Evolutionary conservation across 2,797 vertebrate species (phyloP), one percentile per base, ranked within the genome.

Genomic region (Eleutherodactylus coqui): DNA sequence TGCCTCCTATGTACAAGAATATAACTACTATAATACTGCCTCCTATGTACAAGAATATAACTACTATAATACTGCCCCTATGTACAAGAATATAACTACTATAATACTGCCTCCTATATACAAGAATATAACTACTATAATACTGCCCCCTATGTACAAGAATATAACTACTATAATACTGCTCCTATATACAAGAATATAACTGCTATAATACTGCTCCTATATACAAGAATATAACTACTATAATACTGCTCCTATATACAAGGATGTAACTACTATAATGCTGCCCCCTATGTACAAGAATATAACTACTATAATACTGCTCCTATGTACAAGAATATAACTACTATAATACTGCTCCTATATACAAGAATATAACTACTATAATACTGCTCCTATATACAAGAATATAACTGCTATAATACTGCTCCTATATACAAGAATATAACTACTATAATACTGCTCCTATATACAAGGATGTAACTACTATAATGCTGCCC

Each of bases 1-100:
- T 67, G 32, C 55, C 62, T 21, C 17, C 32, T 67, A 67, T 67
- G 17, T 67, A 36, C 17, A 67, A 67, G 62, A 67, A 36, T 67
- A 67, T 67, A 67, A 67, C 62, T 36, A 67, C 32, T 67, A 67
- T 67, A 67, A 67, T 67, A 67, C 62, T 67, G 32, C 62, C 29
- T 6, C 32, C 32, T 67, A 36, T 67, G 6, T 67, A 67, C 62
- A 67, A 21, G 32, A 67, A 67, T 36, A 67, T 67, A 36, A 67
- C 62, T 67, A 36, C 62, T 67, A 67, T 36, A 67, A 34, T 67
- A 67, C 62, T 67, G 62, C 62, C 1, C 62, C 62, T 67, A 67
- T 36, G 6, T 67, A 67, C 62, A 67, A 36, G 32, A 67, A 36
- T 34, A 36, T 67, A 67, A 67, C 32, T 67, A 67, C 62, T 67